phyloP scores from a whole-genome alignment of 2,797 vertebrate genomes.

The Hydrophis major region DNA sequence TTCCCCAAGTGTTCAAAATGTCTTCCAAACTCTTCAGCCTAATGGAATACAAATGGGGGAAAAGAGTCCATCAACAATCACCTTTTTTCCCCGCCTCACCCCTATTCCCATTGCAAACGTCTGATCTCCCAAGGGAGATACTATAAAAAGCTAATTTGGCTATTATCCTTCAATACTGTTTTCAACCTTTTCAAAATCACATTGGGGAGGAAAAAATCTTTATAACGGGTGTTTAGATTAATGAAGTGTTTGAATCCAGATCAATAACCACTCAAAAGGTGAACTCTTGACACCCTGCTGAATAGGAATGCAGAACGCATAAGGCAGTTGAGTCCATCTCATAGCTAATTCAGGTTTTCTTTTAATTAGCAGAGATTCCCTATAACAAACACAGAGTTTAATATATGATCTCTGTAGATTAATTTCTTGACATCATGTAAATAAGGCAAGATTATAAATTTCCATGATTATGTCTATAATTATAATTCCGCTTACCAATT shows the following conservation, averaged over 20 bases:
- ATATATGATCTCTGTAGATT: conserved; percentile 73
- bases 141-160: conserved; percentile 75
- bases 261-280: conserved; percentile 75
- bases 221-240: conserved; percentile 81
- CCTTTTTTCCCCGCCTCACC: background rate
- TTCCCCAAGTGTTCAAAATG: background rate
- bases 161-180: conserved; percentile 79
- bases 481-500: conserved; percentile 78
- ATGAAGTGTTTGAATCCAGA: conserved; percentile 81
- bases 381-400: conserved; percentile 78
- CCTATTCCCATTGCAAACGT: conserved; percentile 5
- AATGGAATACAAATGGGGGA: background rate
- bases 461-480: conserved; percentile 77
- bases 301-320: conserved; percentile 61
- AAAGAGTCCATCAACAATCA: background rate
- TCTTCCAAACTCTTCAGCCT: background rate
- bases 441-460: conserved; percentile 75
- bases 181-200: conserved; percentile 79
- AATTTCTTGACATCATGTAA: conserved; percentile 76
- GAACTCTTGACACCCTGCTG: conserved; percentile 76
- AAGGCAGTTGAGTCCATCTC: conserved; percentile 66
- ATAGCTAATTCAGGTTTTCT: conserved; percentile 67
- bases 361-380: conserved; percentile 71
- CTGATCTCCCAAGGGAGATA: conserved; percentile 52
- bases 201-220: conserved; percentile 74